These are phyloP conservation scores for Bruchidius siliquastri DNA, from an alignment of 2,888 invertebrate genomes.

Conservation along the genomic window DNA sequence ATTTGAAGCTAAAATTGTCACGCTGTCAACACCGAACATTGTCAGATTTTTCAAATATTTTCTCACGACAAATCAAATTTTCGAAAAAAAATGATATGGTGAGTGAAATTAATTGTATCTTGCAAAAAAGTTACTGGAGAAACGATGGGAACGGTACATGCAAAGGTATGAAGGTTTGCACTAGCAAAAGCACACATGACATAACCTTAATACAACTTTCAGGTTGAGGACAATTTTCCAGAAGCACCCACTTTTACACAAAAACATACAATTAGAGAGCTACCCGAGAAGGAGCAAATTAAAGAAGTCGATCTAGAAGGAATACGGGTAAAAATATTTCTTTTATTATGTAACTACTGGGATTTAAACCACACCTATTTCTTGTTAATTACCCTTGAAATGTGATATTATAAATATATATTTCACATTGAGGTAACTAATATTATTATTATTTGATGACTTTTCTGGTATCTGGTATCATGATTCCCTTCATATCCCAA, in stretches of 20 bases:
- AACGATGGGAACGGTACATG: constrained; percentile 47
- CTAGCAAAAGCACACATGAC: constrained; percentile 16
- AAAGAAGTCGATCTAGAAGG: constrained; percentile 52
- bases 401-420: not conserved
- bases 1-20: not conserved
- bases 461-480: too few species aligned
- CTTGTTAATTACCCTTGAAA: not conserved
- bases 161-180: constrained; percentile 40
- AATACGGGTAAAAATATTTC: constrained; percentile 46
- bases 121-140: constrained; percentile 9
- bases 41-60: not conserved
- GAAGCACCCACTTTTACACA: constrained; percentile 21
- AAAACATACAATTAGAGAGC: constrained; percentile 17
- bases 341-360: not conserved
- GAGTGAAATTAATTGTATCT: constrained; percentile 9
- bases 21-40: not conserved
- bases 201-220: constrained; percentile 28
- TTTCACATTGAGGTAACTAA: not conserved
- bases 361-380: not conserved
- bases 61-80: not conserved
- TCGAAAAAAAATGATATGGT: constrained; percentile 3
- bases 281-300: constrained; percentile 23
- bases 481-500: too few species aligned
- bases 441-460: too few species aligned
- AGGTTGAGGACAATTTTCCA: constrained; percentile 24